Base-by-base conservation (phyloP, 2,888 invertebrate genomes). In the Hirudinaria manillensis region DNA sequence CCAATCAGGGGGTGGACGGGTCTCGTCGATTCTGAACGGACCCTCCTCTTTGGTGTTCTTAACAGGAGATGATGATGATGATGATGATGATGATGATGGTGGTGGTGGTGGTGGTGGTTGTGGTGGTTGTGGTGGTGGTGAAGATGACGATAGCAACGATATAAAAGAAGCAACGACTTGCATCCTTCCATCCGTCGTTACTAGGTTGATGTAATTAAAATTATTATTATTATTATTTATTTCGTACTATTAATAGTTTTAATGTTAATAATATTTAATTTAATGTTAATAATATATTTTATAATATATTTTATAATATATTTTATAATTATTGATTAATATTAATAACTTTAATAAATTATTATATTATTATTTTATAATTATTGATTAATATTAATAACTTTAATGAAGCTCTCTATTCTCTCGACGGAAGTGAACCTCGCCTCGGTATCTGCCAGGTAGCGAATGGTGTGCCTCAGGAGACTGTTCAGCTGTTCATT, bases 341-440 rank as follows among this genome's bases (percentile, higher is more conserved):
- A n/a, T n/a, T n/a, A 10, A 38, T 38, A 10, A 38, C 10, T 6
- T 38, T 38, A 38, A 38, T 38, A 36, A 45, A 24, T 16, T 32
- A 32, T 29, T 29, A 6, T 67, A 19, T n/a, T 34, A 7, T 21
- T 24, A 70, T 21, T 45, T 45, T 36, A 24, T 34, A 6, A n/a
- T 24, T 7, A 27, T 56, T 56, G 16, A 19, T n/a, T 19, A 72
- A 29, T 10, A 6, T 24, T 3, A 67, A 81, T 78, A 81, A 86
- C 86, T 81, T 85, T 79, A 3, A 84, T 82, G 77, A 86, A 86
- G 65, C 85, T 83, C 55, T 84, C 79, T 51, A 86, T 82, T 78
- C 86, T 82, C 78, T 87, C 86, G 0, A 86, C 86, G 13, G 86
- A 86, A 0, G 85, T 84, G 78, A 86, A 85, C 55, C 86, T 82